Base-by-base conservation (phyloP, 2,888 invertebrate species). In the Mesorhabditis spiculigera region DNA sequence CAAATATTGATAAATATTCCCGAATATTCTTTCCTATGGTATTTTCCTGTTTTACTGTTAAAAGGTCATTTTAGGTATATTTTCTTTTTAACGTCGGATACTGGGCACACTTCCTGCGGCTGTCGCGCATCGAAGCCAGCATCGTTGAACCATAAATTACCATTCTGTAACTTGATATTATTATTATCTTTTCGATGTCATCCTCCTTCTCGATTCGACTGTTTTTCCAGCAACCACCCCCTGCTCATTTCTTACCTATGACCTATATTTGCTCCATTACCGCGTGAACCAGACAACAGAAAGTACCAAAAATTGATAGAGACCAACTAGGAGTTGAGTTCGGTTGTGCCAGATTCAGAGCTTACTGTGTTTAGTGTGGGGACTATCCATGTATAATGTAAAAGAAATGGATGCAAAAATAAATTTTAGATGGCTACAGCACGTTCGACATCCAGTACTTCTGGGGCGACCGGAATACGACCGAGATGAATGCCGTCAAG, bases 1-100 rank as follows among this genome's bases (percentile, higher is more conserved):
- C 95, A 87, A 95, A 95, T 89, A 96, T 97, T 88, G 97, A 97
- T 91, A 96, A 96, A 89, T 96, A 96, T 88, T 95, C 95, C 73
- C 91, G 97, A 86, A 93, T 96, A 88, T 92, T 95, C 86, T 97
- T 97, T 88, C 97, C 96, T 69, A 71, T 75, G 43, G 78, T 77
- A 70, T 67, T 66, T 65, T 45, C 10, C 8, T 50, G 58, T 63
- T 41, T 41, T 63, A 63, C 28, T n/a, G n/a, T 10, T 63, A 10
- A 63, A n/a, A 10, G 41, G 28, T 63, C 71, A 50, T 43, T 74
- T 69, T 72, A 81, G 85, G 93, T 95, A 89, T 97, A 97, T 90
- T 93, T 96, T 80, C 93, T 95, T 89, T 97, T 97, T 91, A 97
- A 97, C 89, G 63, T 74, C 50, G 70, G 70, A 71, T 82, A 82